Conservation (phyloP, 2,113 vertebrate species). For the Varanus komodoensis region DNA sequence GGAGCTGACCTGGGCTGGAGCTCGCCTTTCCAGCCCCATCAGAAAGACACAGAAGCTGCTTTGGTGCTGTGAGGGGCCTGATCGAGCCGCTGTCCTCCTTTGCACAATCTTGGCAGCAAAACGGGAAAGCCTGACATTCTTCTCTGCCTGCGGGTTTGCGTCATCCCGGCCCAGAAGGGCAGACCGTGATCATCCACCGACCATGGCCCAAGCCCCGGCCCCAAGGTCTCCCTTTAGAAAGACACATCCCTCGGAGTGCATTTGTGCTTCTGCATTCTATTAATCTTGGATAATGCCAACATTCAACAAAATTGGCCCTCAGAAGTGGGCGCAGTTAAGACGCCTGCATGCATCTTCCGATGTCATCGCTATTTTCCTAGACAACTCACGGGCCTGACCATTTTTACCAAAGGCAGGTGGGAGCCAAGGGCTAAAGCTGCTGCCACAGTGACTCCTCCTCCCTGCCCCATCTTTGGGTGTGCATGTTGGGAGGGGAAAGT, state of each 20-base stretch:
- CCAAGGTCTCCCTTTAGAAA: neutral
- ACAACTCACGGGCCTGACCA: neutral
- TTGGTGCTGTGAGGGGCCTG: neutral
- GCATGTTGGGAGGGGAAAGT: too few species aligned
- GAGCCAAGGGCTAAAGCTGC: too few species aligned
- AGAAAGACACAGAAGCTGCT: neutral
- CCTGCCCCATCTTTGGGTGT: too few species aligned
- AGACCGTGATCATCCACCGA: neutral
- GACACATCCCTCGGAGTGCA: too few species aligned
- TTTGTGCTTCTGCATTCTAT: neutral
- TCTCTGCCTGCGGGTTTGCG: neutral
- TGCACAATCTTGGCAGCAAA: neutral
- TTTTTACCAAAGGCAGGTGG: too few species aligned
- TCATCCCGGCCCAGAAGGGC: neutral
- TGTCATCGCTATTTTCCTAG: neutral
- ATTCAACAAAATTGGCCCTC: neutral
- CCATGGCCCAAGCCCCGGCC: neutral
- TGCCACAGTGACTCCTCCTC: too few species aligned
- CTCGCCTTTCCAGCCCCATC: too few species aligned
- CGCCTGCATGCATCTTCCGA: neutral
- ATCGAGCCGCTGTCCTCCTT: neutral
- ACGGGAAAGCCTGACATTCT: neutral
- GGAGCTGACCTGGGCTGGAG: too few species aligned
- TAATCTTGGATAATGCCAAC: neutral
- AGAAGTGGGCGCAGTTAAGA: neutral